These are phyloP conservation scores for Nymphalis io DNA, from an alignment of 1,140 invertebrate species.

Conservation along the genomic window DNA sequence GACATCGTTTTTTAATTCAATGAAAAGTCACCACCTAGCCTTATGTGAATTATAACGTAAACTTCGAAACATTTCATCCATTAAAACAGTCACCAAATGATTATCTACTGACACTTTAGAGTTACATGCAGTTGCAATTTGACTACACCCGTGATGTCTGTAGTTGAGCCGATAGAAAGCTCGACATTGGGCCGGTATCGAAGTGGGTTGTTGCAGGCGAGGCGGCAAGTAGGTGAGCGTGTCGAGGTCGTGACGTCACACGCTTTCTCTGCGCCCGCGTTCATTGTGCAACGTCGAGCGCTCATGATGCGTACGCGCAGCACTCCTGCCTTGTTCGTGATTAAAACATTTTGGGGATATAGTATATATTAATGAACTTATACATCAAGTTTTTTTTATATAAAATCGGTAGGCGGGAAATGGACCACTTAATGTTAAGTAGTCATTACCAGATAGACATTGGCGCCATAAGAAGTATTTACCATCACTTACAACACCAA, in stretches of 20 bases:
- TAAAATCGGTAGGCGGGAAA: no score
- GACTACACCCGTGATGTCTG: neutral
- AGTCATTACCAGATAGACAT: no score
- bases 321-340: neutral
- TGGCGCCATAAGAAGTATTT: no score
- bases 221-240: slow-evolving; percentile 75
- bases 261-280: slow-evolving; percentile 74
- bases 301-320: slow-evolving; percentile 25
- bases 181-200: slow-evolving; percentile 66
- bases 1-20: no score
- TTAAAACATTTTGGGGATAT: neutral
- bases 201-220: slow-evolving; percentile 68
- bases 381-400: neutral
- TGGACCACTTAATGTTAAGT: no score
- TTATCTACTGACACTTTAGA: neutral
- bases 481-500: no score
- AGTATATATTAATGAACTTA: neutral
- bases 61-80: no score
- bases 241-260: slow-evolving; percentile 79
- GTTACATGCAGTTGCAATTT: neutral
- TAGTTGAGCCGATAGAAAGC: slow-evolving; percentile 60
- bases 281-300: slow-evolving; percentile 52
- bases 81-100: neutral
- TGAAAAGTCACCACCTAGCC: no score
- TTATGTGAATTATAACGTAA: no score